Base-by-base conservation (phyloP, 2,888 invertebrate species). In the Aspidiotus rigidus region DNA sequence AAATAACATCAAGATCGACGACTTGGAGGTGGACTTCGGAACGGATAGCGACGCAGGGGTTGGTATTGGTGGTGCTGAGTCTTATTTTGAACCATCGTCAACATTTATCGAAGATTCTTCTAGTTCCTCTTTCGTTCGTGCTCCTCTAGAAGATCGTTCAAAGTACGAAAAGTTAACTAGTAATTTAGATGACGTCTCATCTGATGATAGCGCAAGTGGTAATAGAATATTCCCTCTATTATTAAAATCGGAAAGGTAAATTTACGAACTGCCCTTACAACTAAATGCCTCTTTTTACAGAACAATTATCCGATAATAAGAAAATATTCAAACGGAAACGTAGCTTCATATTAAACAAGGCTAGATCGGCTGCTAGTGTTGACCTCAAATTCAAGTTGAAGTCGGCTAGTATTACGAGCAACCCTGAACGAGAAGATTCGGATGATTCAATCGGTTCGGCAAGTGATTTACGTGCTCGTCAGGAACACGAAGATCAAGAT, bases 151-250 rank as follows among this genome's bases (percentile, higher is more conserved):
- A 74, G 86, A 88, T 76, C 82, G 88, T 42, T 86, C 87, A 17
- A 88, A 88, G 75, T 90, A 89, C 75, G 88, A 88, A 75, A 89
- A 89, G 76, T 78, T 90, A 61, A 82, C 84, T 2, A 84, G 83
- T 75, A 84, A 83, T 73, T 76, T 77, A 0, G 81, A 81, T 72
- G 85, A 85, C 72, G 77, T 82, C 60, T 84, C 82, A 56, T 83
- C 79, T 71, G 83, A 83, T 73, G 83, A 82, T 74, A 83, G 81
- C 57, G 77, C 76, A 9, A 75, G 76, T 28, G 69, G 69, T 69
- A 57, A 69, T 49, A 28, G 28, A 28, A 28, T 28, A 28, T 28
- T 1, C 28, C 28, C 28, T 28, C 28, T 28, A 28, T 28, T 28
- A 28, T 28, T 28, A 28, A 5, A 28, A 28, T 28, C 28, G 28